These are phyloP conservation scores for Equus przewalskii DNA, from an alignment of 2,113 vertebrate genomes.

Conservation along the genomic window DNA sequence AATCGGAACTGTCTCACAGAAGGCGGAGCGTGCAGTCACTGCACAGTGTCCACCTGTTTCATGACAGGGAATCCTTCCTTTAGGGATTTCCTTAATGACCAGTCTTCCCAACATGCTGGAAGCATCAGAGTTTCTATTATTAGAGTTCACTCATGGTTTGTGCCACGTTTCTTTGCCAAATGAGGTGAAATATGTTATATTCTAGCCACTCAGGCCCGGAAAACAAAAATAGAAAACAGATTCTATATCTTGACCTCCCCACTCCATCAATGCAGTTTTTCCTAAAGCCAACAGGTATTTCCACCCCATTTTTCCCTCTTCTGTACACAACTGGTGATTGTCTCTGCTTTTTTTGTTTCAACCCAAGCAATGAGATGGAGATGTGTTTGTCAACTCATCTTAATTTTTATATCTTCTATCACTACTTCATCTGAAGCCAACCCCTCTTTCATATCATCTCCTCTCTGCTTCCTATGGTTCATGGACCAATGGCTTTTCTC, in stretches of 20 bases:
- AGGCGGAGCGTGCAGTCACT: neutral
- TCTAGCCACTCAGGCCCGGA: neutral
- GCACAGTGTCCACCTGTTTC: neutral
- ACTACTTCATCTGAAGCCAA: neutral
- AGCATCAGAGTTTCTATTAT: neutral
- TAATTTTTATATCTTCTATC: neutral
- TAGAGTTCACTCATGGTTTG: neutral
- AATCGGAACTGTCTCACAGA: neutral
- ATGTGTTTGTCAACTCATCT: neutral
- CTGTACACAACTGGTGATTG: neutral
- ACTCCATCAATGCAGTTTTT: neutral
- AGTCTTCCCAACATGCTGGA: neutral
- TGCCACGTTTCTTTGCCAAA: neutral
- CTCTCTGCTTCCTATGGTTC: neutral
- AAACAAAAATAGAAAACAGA: neutral
- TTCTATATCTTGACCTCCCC: neutral
- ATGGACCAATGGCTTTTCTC: neutral
- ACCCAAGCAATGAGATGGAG: neutral
- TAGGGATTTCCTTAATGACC: neutral
- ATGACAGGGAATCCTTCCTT: neutral
- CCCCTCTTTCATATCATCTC: neutral
- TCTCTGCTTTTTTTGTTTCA: neutral
- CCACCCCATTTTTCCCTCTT: neutral
- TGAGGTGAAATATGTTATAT: neutral
- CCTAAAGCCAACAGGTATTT: too few species aligned